Base-by-base conservation (phyloP, 2,113 vertebrate genomes). In the Uropsilus gracilis region DNA sequence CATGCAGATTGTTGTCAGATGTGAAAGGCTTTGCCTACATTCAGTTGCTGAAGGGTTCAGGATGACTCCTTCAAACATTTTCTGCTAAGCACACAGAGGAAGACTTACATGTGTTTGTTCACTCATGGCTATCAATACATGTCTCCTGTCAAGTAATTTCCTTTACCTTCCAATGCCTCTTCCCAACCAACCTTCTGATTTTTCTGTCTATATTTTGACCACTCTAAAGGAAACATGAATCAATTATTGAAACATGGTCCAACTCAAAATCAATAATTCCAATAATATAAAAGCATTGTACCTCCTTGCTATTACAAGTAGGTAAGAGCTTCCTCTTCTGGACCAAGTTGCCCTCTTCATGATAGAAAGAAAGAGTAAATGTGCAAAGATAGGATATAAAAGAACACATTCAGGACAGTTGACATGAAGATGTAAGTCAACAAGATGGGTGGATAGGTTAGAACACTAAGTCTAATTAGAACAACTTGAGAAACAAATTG, bases 401-500 rank as follows among this genome's bases (percentile, higher is more conserved):
- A 84, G 39, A 84, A 76, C 18, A 86, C 32, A 66, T 3, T 42
- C 4, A 7, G 17, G 8, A 34, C 42, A 89, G 73, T 7, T 64
- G 53, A 89, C 37, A 72, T 20, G 48, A 5, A 61, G 39, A 78
- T 32, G 4, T 16, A 82, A 77, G 87, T 89, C 76, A 85, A 18
- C 11, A 69, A 59, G 11, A 66, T 72, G 32, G 39, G 26, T 57
- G 42, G 46, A 44, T 55, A 69, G 66, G 6, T 95, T 90, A 72
- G 48, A 91, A 89, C 17, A 32, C 78, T 86, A 68, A 61, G 42
- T 9, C n/a, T 28, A 91, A 72, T 83, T 94, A 75, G 90, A 72
- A 81, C 32, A 87, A 81, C 63, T 91, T 91, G 53, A 63, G 83
- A 46, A 97, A n/a, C n/a, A n/a, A n/a, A 93, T 50, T 85, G 59